Evolutionary conservation across 2,888 invertebrate species (phyloP).

Genomic region (Amitus sp.): DNA sequence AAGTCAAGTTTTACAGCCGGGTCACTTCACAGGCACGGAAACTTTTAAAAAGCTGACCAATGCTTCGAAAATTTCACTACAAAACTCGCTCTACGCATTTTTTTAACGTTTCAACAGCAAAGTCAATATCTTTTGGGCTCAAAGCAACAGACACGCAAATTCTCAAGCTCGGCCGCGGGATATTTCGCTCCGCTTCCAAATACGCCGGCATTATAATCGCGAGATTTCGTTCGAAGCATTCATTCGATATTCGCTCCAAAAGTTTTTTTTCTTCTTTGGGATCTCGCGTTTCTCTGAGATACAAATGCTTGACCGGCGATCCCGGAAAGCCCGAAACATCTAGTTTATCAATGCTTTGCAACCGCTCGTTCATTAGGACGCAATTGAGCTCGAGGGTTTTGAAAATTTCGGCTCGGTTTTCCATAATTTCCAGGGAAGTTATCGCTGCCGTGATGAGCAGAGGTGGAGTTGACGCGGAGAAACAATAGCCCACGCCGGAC

Average conservation of each 20-base stretch:
- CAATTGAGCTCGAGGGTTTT: slow-evolving; percentile 71
- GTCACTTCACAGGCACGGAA: too few relatives aligned
- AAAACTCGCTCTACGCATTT: slow-evolving; percentile 62
- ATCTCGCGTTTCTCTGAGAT: slow-evolving; percentile 69
- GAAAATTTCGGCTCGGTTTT: slow-evolving; percentile 74
- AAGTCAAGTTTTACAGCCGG: too few relatives aligned
- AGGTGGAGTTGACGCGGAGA: slow-evolving; percentile 96
- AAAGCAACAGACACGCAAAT: slow-evolving; percentile 76
- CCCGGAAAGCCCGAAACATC: slow-evolving; percentile 56
- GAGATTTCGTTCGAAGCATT: slow-evolving; percentile 74
- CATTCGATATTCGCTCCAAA: slow-evolving; percentile 73
- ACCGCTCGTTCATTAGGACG: slow-evolving; percentile 69
- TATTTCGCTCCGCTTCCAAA: slow-evolving; percentile 73
- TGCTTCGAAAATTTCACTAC: too few relatives aligned
- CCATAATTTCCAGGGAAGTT: slow-evolving; percentile 79
- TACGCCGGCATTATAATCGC: slow-evolving; percentile 79
- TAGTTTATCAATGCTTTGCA: slow-evolving; percentile 59
- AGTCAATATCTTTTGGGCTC: slow-evolving; percentile 71
- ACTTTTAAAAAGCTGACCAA: too few relatives aligned
- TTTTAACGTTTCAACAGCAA: slow-evolving; percentile 63
- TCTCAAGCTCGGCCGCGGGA: slow-evolving; percentile 79
- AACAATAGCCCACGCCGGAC: slow-evolving; percentile 91
- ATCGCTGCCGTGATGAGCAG: slow-evolving; percentile 90
- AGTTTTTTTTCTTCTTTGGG: slow-evolving; percentile 67
- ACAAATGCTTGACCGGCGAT: slow-evolving; percentile 79